Base-by-base conservation (phyloP, 1,140 invertebrate genomes). In the Drosophila kanapiae region DNA sequence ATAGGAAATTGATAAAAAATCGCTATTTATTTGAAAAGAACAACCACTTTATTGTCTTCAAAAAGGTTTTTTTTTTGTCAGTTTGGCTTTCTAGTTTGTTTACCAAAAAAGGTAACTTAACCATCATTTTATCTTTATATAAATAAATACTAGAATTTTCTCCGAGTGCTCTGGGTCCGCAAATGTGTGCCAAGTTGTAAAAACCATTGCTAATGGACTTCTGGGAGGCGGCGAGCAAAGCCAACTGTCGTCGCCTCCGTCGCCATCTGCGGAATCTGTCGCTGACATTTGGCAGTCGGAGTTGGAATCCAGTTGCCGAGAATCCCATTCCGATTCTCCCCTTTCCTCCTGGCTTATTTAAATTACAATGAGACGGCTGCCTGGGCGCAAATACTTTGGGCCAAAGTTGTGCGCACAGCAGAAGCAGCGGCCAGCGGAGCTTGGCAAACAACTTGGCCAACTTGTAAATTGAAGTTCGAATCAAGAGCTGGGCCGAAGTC, bases 131-230 rank as follows among this genome's bases (percentile, higher is more conserved):
- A 13, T 8, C 31, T 4, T 13, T 8, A 8, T 13, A 13, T 33
- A 35, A 18, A 33, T 4, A 53, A 13, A 13, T 4, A 35, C 31
- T 8, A 2, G 31, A 4, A n/a, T 56, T 56, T 56, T 56, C 13
- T 38, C 3, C 13, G 0, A 27, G 53, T 56, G 59, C 10, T 13
- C n/a, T 29, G 64, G 47, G 53, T 61, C 62, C 69, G 51, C 74
- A 84, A 72, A 87, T 81, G 85, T 88, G 86, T 84, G 80, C 84
- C 84, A 90, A 78, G 69, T 75, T 90, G 84, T 88, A 88, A 88
- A 90, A 88, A 88, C 81, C 85, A 88, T 84, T 88, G 84, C 80
- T 88, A 88, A 88, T 88, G 84, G 84, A 88, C 84, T 88, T 87
- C 79, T 80, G 77, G 78, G 80, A 80, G 76, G 81, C 78, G 35